These are phyloP conservation scores for Noctua janthina DNA, from an alignment of 2,888 invertebrate genomes.

Conservation along the genomic window DNA sequence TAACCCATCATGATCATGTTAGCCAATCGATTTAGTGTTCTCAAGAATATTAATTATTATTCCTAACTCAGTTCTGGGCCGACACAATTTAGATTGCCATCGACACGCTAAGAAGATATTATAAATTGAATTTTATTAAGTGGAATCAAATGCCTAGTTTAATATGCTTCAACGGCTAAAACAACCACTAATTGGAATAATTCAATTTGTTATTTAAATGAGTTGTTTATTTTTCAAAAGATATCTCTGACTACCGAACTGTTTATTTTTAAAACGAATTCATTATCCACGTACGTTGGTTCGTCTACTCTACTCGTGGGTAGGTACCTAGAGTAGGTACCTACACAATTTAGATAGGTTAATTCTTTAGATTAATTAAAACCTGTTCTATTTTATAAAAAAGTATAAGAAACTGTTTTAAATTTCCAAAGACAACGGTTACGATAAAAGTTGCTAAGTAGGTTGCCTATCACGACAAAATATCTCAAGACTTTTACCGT, in stretches of 20 bases:
- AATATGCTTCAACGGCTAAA: not conserved
- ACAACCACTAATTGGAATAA: not conserved
- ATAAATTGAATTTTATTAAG: not conserved
- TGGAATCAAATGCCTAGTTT: not conserved
- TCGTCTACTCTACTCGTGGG: not conserved
- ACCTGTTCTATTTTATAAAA: constrained; percentile 22
- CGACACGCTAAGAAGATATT: not conserved
- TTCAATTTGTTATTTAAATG: constrained; percentile 9
- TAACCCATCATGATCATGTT: not conserved
- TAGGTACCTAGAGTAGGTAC: not conserved
- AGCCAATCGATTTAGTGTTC: not conserved
- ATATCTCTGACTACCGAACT: constrained; percentile 13
- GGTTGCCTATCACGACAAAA: constrained; percentile 55
- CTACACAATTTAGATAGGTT: not conserved
- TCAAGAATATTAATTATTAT: not conserved
- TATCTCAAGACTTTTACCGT: constrained; percentile 55
- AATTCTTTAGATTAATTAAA: constrained; percentile 10
- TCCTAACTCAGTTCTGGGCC: not conserved
- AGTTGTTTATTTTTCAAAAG: constrained; percentile 19
- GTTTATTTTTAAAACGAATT: constrained; percentile 23
- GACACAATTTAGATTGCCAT: not conserved
- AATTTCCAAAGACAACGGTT: constrained; percentile 44
- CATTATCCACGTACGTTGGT: not conserved
- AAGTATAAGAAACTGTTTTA: constrained; percentile 11
- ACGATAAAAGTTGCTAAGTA: constrained; percentile 57